Conservation (phyloP, 2,113 vertebrate species). For the Globicephala melas region DNA sequence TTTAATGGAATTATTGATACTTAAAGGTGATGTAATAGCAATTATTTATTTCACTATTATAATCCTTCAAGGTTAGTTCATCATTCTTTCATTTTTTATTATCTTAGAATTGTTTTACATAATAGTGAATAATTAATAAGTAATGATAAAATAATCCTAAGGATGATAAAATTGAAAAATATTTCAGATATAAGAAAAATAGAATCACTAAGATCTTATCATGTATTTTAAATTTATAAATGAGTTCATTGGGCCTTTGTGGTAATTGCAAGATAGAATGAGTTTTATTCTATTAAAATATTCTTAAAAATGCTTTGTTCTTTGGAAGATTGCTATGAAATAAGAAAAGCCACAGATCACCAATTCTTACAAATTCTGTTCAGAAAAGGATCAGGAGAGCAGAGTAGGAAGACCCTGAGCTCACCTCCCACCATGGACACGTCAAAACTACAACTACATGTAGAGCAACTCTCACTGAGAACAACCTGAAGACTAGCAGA, state of each 20-base stretch:
- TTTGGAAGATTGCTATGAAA: background rate
- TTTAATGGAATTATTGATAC: background rate
- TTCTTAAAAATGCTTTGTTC: background rate
- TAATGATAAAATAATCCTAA: background rate
- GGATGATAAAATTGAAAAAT: background rate
- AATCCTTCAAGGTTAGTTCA: background rate
- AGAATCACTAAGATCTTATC: background rate
- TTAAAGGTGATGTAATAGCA: background rate
- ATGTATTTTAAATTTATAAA: background rate
- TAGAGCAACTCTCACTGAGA: background rate
- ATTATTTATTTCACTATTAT: background rate
- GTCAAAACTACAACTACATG: background rate
- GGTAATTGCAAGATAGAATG: background rate
- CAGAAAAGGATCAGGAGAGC: background rate
- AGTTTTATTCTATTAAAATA: background rate
- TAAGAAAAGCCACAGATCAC: background rate
- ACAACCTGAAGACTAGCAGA: background rate
- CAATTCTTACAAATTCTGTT: background rate
- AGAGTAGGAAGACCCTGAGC: background rate
- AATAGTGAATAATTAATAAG: background rate
- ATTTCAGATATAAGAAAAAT: background rate
- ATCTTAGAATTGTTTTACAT: background rate
- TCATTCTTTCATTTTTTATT: background rate
- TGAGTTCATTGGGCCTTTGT: background rate
- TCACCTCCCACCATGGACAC: background rate